These are phyloP conservation scores for Phymanthus crucifer DNA, from an alignment of 92 coral and sea anemone species.

Conservation along the genomic window DNA sequence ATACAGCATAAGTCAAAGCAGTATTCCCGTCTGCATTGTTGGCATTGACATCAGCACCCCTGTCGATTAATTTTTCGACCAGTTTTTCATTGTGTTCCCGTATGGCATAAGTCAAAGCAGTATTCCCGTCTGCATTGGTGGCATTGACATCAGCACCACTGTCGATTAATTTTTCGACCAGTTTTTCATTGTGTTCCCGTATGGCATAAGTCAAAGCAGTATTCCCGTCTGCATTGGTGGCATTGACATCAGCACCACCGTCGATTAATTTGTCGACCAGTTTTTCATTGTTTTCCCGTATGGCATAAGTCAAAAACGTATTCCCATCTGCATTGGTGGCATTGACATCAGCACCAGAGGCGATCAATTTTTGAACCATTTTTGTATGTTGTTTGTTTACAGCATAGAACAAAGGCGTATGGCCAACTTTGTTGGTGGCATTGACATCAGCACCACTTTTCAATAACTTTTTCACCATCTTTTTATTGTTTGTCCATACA, in stretches of 20 bases:
- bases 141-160: too few relatives aligned
- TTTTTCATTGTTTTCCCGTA: background rate
- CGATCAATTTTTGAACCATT: background rate
- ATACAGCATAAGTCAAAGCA: background rate
- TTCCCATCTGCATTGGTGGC: background rate
- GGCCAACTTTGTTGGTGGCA: too few relatives aligned
- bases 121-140: too few relatives aligned
- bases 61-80: too few relatives aligned
- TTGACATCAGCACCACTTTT: slow-evolving; percentile 9
- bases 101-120: too few relatives aligned
- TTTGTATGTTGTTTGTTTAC: background rate
- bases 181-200: too few relatives aligned
- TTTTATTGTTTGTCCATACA: too few relatives aligned
- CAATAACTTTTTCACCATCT: too few relatives aligned
- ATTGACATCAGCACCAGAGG: background rate
- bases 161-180: too few relatives aligned
- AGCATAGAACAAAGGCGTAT: slow-evolving; percentile 3
- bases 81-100: too few relatives aligned
- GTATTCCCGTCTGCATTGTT: too few relatives aligned
- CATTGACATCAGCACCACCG: slow-evolving; percentile 11
- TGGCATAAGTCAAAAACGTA: background rate
- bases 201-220: background rate
- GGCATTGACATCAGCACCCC: too few relatives aligned
- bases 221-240: background rate
- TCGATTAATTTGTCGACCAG: background rate